Conservation (phyloP, 2,113 vertebrate species). For the Orthonyx spaldingii region DNA sequence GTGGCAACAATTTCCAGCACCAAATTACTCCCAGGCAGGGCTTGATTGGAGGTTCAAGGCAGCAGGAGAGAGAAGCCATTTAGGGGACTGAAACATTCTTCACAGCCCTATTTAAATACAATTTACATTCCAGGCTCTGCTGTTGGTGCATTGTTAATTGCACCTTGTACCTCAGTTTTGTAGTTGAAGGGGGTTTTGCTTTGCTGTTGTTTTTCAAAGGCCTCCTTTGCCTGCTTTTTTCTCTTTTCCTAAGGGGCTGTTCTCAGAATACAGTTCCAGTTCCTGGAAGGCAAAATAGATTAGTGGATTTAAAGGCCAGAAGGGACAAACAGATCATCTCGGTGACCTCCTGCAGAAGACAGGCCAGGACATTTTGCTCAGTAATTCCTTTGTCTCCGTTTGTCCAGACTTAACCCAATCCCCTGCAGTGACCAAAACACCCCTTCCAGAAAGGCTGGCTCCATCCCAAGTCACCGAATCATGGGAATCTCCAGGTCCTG, state of each 20-base stretch:
- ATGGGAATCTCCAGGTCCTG: rapidly evolving
- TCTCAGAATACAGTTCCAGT: slow-evolving; percentile 42
- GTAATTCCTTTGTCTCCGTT: slow-evolving; percentile 20
- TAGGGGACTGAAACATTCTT: slow-evolving; percentile 52
- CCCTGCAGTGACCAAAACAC: neutral
- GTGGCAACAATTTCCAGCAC: slow-evolving; percentile 92
- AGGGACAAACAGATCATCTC: slow-evolving; percentile 42
- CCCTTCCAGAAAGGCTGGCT: neutral
- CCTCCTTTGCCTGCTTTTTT: neutral
- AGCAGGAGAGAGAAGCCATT: slow-evolving; percentile 56
- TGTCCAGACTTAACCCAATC: slow-evolving; percentile 27
- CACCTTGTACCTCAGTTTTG: slow-evolving; percentile 62
- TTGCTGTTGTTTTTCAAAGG: slow-evolving; percentile 53
- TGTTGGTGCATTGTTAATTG: slow-evolving; percentile 66
- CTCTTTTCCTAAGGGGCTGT: neutral
- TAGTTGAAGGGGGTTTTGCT: slow-evolving; percentile 10
- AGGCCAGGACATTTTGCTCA: slow-evolving; percentile 15
- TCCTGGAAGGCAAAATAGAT: slow-evolving; percentile 59
- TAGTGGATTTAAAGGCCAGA: slow-evolving; percentile 57
- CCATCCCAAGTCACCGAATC: rapidly evolving
- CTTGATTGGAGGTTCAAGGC: slow-evolving; percentile 60
- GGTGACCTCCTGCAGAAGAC: slow-evolving; percentile 43
- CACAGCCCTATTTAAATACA: slow-evolving; percentile 66
- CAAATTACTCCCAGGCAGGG: slow-evolving; percentile 87
- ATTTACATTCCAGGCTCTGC: slow-evolving; percentile 65